Evolutionary conservation across 2,888 invertebrate genomes (phyloP).

Genomic region (Pseudanteris insignis): DNA sequence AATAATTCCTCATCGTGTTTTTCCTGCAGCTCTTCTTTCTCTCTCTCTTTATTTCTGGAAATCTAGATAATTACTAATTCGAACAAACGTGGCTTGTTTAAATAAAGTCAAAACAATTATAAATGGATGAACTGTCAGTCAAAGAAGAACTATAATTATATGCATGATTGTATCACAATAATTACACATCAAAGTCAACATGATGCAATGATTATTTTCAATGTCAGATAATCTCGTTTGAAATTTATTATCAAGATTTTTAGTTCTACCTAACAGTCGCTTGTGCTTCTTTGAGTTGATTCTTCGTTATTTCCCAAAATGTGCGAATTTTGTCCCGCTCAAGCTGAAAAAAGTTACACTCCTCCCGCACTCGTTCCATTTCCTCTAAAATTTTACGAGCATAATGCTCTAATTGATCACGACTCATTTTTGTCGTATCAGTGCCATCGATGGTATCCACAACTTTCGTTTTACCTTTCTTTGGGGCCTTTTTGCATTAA

Average conservation of each 20-base stretch:
- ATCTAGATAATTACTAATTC: not conserved
- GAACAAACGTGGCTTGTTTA: too few species aligned
- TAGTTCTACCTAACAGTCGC: constrained; percentile 72
- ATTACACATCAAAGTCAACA: too few species aligned
- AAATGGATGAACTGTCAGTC: not conserved
- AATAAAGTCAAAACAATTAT: not conserved
- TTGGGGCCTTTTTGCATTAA: constrained; percentile 25
- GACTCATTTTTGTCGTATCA: constrained; percentile 89
- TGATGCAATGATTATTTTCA: constrained; percentile 7
- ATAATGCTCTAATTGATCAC: constrained; percentile 92
- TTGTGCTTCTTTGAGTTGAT: constrained; percentile 86
- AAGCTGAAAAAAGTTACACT: constrained; percentile 93
- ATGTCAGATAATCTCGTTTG: constrained; percentile 3
- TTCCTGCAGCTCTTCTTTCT: constrained; percentile 87
- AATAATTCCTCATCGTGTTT: constrained; percentile 86
- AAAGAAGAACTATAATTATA: not conserved
- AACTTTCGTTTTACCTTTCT: constrained; percentile 54
- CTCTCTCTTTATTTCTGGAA: constrained; percentile 79
- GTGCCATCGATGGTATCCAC: constrained; percentile 80
- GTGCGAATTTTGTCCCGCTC: constrained; percentile 94
- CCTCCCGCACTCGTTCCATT: constrained; percentile 92
- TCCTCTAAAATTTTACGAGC: constrained; percentile 87
- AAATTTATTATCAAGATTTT: not conserved
- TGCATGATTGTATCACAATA: too few species aligned
- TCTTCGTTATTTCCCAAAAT: constrained; percentile 94